Conservation (phyloP, 2,113 vertebrate species). For the Sceloporus undulatus region DNA sequence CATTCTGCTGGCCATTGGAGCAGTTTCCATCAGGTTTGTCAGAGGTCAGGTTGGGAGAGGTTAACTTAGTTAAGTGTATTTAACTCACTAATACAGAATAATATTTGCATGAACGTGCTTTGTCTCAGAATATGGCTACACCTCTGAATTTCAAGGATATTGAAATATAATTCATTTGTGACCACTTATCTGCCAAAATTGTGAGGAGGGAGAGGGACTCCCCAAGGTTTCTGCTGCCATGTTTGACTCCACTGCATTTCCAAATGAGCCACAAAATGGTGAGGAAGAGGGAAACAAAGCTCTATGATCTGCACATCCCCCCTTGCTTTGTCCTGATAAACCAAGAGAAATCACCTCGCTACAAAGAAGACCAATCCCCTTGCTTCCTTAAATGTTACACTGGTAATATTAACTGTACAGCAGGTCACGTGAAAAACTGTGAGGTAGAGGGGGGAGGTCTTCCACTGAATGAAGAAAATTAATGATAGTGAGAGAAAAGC, state of each 20-base stretch:
- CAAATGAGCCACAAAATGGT: neutral
- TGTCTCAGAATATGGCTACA: neutral
- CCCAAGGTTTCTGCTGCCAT: neutral
- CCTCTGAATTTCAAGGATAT: neutral
- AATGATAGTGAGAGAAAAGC: neutral
- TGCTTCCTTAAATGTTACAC: neutral
- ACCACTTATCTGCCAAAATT: neutral
- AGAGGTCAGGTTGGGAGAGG: neutral
- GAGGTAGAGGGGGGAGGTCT: neutral
- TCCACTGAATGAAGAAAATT: constrained; percentile 8
- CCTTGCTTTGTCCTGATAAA: no score
- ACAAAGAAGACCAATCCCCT: neutral
- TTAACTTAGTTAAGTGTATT: no score
- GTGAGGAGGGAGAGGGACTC: neutral
- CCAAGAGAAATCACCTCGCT: neutral
- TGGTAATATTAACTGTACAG: neutral
- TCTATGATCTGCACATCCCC: no score
- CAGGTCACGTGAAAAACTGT: neutral
- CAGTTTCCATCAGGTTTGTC: no score
- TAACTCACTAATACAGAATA: no score
- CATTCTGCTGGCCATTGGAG: no score
- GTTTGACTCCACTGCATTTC: neutral
- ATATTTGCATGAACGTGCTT: neutral
- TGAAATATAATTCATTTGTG: neutral
- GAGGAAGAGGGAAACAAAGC: neutral